Base-by-base conservation (phyloP, 2,113 vertebrate species). In the Ceyx melanurus region DNA sequence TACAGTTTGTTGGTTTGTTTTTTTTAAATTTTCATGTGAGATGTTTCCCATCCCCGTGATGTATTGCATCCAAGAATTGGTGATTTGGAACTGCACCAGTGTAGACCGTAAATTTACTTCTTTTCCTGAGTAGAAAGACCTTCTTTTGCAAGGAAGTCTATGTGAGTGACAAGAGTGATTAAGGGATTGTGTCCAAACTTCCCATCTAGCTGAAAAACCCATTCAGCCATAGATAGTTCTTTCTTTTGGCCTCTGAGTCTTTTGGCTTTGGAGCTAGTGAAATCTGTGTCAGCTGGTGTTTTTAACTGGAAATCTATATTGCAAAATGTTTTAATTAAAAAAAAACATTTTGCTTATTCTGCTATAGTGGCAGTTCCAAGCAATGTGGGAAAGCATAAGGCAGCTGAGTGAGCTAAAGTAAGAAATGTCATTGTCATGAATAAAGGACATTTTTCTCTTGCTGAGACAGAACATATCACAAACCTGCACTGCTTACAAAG, bases 211-310 rank as follows among this genome's bases (percentile, higher is more conserved):
- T 7, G 3, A 40, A 40, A 50, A 50, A 50, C 11, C 48, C 22
- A 23, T 50, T 50, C 48, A 50, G 22, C 18, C 0, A 0, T 40
- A 13, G 50, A 28, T 62, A 15, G 29, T 23, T 54, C 18, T 46
- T 60, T 25, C 29, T 57, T 90, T 60, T 65, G 15, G 31, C 45
- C 22, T 23, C 37, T 6, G 31, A 28, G 3, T 14, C 29, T 33
- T 54, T 54, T 1, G 1, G 0, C 0, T 42, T 21, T 67, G 43
- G 13, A 46, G 0, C 1, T 53, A 19, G 67, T 17, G 29, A 46
- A 31, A n/a, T 61, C 2, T 0, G 6, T 22, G 9, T 3, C 3
- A 3, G 37, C 40, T 70, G 5, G n/a, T 72, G 15, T 17, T 78
- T 43, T 29, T 42, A 31, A 14, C 46, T 48, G 20, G 19, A 58